Percentiles rank a stretch among this genome's conserved stretches.
phyloP scores from a whole-genome alignment of 1,140 invertebrate species.

The Plectus sambesii region DNA sequence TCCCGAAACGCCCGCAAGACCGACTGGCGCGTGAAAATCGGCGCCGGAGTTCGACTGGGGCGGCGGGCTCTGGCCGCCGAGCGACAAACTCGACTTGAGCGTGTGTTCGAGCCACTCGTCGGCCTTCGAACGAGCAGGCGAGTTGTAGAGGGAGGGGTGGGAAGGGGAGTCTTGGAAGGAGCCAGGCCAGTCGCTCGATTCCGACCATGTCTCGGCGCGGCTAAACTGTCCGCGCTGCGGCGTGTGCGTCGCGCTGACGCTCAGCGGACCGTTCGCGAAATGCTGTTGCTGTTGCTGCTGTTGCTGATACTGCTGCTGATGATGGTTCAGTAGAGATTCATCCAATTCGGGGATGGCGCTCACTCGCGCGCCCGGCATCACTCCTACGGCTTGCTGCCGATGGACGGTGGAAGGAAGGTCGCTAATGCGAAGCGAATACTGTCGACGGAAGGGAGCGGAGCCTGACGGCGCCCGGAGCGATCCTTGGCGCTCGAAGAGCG shows the following conservation, averaged over 20 bases:
- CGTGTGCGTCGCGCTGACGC: too few relatives aligned
- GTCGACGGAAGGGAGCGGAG: slow-evolving; percentile 15
- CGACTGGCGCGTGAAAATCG: neutral
- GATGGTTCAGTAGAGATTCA: slow-evolving; percentile 3
- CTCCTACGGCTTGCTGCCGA: slow-evolving; percentile 1
- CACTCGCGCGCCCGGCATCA: neutral
- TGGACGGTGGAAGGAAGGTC: slow-evolving; percentile 1
- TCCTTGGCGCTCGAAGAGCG: slow-evolving; percentile 34
- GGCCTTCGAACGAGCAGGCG: slow-evolving; percentile 14
- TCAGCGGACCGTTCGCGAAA: too few relatives aligned
- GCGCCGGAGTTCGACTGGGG: slow-evolving; percentile 1
- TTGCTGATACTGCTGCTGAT: slow-evolving; percentile 1
- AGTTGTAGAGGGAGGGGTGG: too few relatives aligned
- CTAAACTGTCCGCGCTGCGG: too few relatives aligned
- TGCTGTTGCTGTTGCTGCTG: neutral
- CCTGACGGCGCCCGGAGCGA: slow-evolving; percentile 19
- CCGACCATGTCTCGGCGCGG: too few relatives aligned
- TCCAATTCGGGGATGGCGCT: slow-evolving; percentile 6
- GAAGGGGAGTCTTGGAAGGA: too few relatives aligned
- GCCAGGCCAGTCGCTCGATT: too few relatives aligned
- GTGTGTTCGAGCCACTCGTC: slow-evolving; percentile 33
- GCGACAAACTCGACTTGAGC: slow-evolving; percentile 18
- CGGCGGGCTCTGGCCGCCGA: neutral
- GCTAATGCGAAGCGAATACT: slow-evolving; percentile 25
- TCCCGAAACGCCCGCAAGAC: slow-evolving; percentile 8